Percentiles rank a stretch among this genome's conserved stretches.
Evolutionary conservation across 2,113 vertebrate species (phyloP).

Genomic region (Sardina pilchardus): DNA sequence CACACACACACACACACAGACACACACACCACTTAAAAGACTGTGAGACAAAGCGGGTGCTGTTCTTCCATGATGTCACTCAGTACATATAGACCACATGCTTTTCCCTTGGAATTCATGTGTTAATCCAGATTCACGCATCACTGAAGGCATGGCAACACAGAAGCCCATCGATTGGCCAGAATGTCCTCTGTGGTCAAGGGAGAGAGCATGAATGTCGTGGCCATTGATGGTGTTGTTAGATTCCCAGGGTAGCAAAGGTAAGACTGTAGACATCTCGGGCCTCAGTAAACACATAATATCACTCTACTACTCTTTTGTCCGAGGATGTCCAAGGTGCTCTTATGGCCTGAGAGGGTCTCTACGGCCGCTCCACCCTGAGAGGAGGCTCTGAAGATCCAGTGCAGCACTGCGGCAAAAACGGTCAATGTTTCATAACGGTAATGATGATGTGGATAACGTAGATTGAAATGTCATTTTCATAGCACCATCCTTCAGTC

Average conservation of each 20-base stretch:
- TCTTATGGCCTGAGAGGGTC: not conserved
- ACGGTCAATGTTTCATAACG: not conserved
- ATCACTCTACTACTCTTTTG: not conserved
- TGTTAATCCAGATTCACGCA: conserved; percentile 56
- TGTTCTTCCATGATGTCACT: conserved; percentile 10
- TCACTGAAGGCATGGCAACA: conserved; percentile 50
- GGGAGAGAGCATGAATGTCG: conserved; percentile 15
- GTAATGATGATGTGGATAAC: not conserved
- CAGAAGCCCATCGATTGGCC: conserved; percentile 59
- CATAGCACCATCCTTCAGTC: not conserved
- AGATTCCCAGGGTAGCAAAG: conserved; percentile 56
- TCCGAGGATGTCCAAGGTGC: not conserved
- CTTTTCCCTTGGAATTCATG: conserved; percentile 26
- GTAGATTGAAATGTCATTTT: not conserved
- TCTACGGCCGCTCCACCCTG: not conserved
- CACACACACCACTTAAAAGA: not conserved
- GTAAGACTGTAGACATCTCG: conserved; percentile 43
- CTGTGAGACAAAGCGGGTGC: conserved; percentile 16
- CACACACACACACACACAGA: not conserved
- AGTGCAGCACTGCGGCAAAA: not conserved
- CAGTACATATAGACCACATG: conserved; percentile 20
- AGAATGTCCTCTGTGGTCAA: conserved; percentile 55
- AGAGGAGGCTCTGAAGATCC: not conserved
- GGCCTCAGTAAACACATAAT: conserved; percentile 22
- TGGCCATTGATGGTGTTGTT: conserved; percentile 44